Base-by-base conservation (phyloP, 1,140 invertebrate genomes). In the Drosophila pseudoananassae region DNA sequence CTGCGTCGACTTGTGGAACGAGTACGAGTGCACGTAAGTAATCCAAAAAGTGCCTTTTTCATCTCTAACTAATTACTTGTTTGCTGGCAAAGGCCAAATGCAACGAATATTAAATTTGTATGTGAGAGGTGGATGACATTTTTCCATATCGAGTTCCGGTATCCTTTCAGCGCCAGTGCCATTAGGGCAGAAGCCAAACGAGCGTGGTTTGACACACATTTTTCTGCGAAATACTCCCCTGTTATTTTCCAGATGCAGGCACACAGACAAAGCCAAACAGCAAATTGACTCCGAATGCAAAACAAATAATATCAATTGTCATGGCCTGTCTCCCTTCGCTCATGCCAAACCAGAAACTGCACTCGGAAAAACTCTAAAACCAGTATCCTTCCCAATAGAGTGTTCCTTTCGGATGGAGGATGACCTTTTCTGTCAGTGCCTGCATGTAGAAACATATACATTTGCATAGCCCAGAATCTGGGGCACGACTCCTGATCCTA, bases 1-100 rank as follows among this genome's bases (percentile, higher is more conserved):
- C 61, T 96, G 95, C 91, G 93, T 94, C 38, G 94, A 95, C 90
- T 90, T 95, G 36, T 96, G 95, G 95, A 93, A 93, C 87, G 93
- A 93, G 70, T 93, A 94, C 76, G 94, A 95, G 81, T 96, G 95
- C 94, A 94, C 93, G 95, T 95, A 92, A 93, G 93, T 92, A 64
- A 4, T 20, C 47, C 15, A 33, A 12, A 36, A 33, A 33, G 10
- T 31, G 3, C 25, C 10, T 49, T 45, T 17, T 49, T 49, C 43
- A 36, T 36, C n/a, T 36, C 10, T n/a, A 10, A 10, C 10, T 36
- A 36, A 36, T 36, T 36, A n/a, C 33, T 36, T 36, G 3, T n/a
- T 3, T 10, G 33, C 10, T 4, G 3, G 12, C 1, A 0, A 33
- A 9, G 31, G 0, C 9, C 9, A 12, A 10, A 38, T 38, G 38